Percentiles rank a stretch among this genome's conserved stretches.
These are phyloP conservation scores for Rhabdomys dilectus DNA, from an alignment of 2,113 vertebrate species.

Conservation along the genomic window DNA sequence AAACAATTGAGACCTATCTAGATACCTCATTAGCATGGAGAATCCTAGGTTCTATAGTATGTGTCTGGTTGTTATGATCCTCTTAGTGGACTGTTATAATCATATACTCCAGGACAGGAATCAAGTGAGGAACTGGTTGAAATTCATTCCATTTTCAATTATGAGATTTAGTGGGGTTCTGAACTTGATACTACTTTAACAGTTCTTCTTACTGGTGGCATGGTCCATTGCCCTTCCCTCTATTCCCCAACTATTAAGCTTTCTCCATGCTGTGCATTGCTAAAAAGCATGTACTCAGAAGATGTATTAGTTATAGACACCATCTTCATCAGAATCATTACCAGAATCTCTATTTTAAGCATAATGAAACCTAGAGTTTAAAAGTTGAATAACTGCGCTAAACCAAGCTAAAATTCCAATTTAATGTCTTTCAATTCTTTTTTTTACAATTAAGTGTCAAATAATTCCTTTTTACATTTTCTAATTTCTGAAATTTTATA, in stretches of 20 bases:
- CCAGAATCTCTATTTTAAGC: not conserved
- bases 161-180: too few relatives aligned
- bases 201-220: too few relatives aligned
- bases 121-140: too few relatives aligned
- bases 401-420: not conserved
- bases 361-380: not conserved
- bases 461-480: not conserved
- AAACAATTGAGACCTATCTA: too few relatives aligned
- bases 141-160: too few relatives aligned
- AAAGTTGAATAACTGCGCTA: not conserved
- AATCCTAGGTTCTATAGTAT: too few relatives aligned
- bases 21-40: too few relatives aligned
- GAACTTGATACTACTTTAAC: too few relatives aligned
- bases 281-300: not conserved
- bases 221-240: too few relatives aligned
- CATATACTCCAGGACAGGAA: too few relatives aligned
- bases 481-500: constrained; percentile 5
- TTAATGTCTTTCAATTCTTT: not conserved
- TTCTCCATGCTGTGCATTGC: not conserved
- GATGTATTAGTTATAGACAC: not conserved
- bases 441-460: not conserved
- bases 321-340: not conserved
- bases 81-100: too few relatives aligned
- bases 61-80: too few relatives aligned
- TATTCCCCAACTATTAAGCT: not conserved